Evolutionary conservation across 2,797 vertebrate species (phyloP).

Genomic region (Aeoliscus strigatus): DNA sequence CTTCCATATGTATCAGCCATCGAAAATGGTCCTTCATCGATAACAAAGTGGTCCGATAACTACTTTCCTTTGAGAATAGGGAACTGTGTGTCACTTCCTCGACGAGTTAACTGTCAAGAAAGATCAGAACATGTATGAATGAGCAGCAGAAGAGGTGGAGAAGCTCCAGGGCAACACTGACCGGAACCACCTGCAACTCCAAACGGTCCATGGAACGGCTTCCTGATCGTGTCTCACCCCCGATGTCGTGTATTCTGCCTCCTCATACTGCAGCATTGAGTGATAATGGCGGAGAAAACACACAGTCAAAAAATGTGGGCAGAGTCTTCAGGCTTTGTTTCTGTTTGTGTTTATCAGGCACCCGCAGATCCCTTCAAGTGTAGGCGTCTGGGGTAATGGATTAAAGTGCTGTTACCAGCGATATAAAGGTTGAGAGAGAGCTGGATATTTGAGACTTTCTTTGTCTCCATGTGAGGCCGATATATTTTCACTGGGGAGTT

Average conservation of each 20-base stretch:
- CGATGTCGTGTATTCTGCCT: slow-evolving; percentile 31
- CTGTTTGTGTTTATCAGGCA: slow-evolving; percentile 73
- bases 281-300: slow-evolving; percentile 50
- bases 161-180: slow-evolving; percentile 1
- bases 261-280: slow-evolving; percentile 35
- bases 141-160: slow-evolving; percentile 5
- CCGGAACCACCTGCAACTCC: slow-evolving; percentile 22
- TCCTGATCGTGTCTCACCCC: no score
- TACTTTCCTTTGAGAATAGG: slow-evolving; percentile 32
- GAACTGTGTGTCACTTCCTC: slow-evolving; percentile 36
- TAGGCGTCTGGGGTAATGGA: slow-evolving; percentile 72
- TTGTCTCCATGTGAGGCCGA: slow-evolving; percentile 62
- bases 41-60: slow-evolving; percentile 54
- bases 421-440: slow-evolving; percentile 65
- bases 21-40: slow-evolving; percentile 52
- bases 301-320: slow-evolving; percentile 66
- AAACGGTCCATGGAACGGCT: no score
- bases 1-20: slow-evolving; percentile 52
- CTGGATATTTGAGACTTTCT: slow-evolving; percentile 64
- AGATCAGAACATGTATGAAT: slow-evolving; percentile 14
- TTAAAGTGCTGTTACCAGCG: slow-evolving; percentile 66
- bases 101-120: slow-evolving; percentile 37
- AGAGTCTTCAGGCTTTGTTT: slow-evolving; percentile 66
- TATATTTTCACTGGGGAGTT: slow-evolving; percentile 46
- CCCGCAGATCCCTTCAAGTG: slow-evolving; percentile 68